A percentile compares a stretch with the other conserved stretches of the same genome.
These are phyloP conservation scores for Caradrina kadenii DNA, from an alignment of 2,888 invertebrate species.

Conservation along the genomic window DNA sequence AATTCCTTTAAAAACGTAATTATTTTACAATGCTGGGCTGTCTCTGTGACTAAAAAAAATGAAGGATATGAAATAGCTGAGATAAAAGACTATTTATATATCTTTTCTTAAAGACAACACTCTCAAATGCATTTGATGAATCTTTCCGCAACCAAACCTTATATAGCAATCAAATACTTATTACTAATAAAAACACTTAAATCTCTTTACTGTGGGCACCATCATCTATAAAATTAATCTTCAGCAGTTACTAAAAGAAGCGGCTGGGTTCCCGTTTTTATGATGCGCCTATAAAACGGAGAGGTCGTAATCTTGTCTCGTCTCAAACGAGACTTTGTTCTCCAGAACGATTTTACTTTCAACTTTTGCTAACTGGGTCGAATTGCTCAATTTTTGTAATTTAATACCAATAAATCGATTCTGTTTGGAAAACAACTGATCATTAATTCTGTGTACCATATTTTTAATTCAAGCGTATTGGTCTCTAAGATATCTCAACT, in stretches of 20 bases:
- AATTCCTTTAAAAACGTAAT: not conserved
- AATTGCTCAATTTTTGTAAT: conserved; percentile 80
- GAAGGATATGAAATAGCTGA: not conserved
- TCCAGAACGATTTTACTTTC: conserved; percentile 68
- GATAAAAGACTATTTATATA: not conserved
- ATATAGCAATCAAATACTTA: conserved; percentile 44
- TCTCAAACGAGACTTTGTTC: conserved; percentile 69
- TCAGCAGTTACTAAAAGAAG: conserved; percentile 80
- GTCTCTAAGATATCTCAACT: conserved; percentile 7
- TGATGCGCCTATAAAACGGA: conserved; percentile 82
- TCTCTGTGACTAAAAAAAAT: not conserved
- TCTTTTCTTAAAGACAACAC: not conserved
- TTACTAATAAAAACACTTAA: conserved; percentile 67
- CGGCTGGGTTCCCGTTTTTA: conserved; percentile 81
- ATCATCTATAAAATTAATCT: conserved; percentile 78
- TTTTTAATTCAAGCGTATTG: conserved; percentile 15
- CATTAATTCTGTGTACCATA: conserved; percentile 39
- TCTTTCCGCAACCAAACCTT: conserved; percentile 21
- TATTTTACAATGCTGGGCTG: not conserved
- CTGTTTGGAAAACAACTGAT: conserved; percentile 65
- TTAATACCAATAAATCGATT: conserved; percentile 76
- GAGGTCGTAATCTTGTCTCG: conserved; percentile 80
- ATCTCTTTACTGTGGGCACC: conserved; percentile 75
- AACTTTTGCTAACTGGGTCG: conserved; percentile 75
- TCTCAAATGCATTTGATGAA: conserved; percentile 33